These are phyloP conservation scores for Coleophora deauratella DNA, from an alignment of 2,888 invertebrate genomes.

Conservation along the genomic window DNA sequence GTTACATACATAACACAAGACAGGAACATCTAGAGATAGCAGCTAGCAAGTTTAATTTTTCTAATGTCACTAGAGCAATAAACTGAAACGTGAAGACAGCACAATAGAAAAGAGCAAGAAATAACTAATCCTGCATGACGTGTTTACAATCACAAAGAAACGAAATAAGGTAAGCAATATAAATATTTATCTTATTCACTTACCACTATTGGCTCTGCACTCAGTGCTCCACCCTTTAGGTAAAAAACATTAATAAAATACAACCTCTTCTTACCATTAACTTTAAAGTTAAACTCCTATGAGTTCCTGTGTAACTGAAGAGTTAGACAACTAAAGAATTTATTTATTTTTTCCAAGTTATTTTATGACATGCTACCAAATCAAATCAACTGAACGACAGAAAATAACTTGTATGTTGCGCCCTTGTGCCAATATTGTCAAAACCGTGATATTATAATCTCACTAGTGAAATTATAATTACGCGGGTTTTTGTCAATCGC, in stretches of 20 bases:
- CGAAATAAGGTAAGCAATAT: neutral
- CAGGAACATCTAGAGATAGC: slow-evolving; percentile 65
- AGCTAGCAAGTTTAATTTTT: slow-evolving; percentile 34
- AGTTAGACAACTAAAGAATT: too few species aligned
- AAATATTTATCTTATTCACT: slow-evolving; percentile 65
- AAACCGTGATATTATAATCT: too few species aligned
- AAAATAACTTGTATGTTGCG: too few species aligned
- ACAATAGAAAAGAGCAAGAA: slow-evolving; percentile 9
- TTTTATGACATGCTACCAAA: neutral
- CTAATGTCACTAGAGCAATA: too few species aligned
- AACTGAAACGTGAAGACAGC: slow-evolving; percentile 18
- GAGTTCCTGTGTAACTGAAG: too few species aligned
- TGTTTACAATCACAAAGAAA: neutral
- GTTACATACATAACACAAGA: slow-evolving; percentile 37
- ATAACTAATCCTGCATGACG: neutral
- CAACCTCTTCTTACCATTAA: neutral
- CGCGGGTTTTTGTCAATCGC: too few species aligned
- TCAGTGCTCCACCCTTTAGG: slow-evolving; percentile 85
- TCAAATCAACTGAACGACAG: neutral
- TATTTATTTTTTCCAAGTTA: too few species aligned
- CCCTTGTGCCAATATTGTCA: too few species aligned
- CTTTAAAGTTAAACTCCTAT: neutral
- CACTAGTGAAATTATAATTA: too few species aligned
- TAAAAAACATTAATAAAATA: slow-evolving; percentile 26
- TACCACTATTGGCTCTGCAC: slow-evolving; percentile 97